Evolutionary conservation across 2,113 vertebrate species (phyloP).

Genomic region (Oostethus manadensis): DNA sequence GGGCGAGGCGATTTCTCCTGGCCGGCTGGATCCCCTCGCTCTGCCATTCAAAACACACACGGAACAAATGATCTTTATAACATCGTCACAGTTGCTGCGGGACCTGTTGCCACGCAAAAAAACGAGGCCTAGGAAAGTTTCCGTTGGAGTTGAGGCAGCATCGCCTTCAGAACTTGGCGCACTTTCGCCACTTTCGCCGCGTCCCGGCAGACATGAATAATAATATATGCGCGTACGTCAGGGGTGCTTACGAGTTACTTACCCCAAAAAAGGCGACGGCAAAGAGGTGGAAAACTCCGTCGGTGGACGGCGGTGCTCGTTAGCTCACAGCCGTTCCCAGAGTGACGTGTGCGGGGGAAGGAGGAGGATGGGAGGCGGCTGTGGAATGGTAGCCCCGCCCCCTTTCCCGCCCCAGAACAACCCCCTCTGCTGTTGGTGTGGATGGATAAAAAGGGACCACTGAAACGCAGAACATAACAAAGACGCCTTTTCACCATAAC

Average conservation of each 20-base stretch:
- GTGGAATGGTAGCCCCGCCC: conserved; percentile 61
- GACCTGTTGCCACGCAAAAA: conserved; percentile 66
- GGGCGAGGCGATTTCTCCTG: conserved; percentile 47
- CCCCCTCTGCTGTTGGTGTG: conserved; percentile 10
- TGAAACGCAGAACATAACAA: too few species aligned
- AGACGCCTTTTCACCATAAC: too few species aligned
- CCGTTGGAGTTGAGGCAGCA: conserved; percentile 38
- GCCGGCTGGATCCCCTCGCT: conserved; percentile 12
- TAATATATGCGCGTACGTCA: not conserved
- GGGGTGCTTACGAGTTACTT: conserved; percentile 9
- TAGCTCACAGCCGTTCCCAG: conserved; percentile 57
- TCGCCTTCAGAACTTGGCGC: conserved; percentile 47
- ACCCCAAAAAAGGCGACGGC: conserved; percentile 20
- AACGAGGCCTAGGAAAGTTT: conserved; percentile 67
- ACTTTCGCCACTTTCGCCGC: not conserved
- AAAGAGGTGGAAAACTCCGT: conserved; percentile 31
- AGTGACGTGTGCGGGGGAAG: conserved; percentile 61
- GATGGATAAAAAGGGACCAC: too few species aligned
- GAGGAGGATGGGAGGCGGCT: conserved; percentile 30
- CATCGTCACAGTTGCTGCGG: not conserved
- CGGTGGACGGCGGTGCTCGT: conserved; percentile 36
- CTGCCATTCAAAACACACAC: conserved; percentile 26
- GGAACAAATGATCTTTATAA: not conserved
- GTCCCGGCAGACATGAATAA: not conserved
- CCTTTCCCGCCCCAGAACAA: conserved; percentile 4